Conservation (phyloP, 2,113 vertebrate species). For the Donacobius atricapilla region DNA sequence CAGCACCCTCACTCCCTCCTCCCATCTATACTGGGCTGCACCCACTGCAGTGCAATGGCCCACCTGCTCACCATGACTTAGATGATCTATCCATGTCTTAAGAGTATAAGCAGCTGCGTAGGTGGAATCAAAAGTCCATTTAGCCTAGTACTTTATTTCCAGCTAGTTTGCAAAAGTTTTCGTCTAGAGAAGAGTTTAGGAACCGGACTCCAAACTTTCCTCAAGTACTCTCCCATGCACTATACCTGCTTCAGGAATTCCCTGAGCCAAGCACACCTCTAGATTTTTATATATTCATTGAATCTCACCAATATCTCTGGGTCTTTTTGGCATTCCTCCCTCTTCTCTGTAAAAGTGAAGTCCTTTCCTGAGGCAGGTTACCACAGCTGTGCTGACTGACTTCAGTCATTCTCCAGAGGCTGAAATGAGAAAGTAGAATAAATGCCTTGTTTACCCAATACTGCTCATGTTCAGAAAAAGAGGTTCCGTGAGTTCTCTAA, state of each 20-base stretch:
- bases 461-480: neutral
- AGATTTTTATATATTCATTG: neutral
- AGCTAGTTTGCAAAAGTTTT: neutral
- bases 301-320: neutral
- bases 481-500: neutral
- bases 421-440: neutral
- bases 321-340: neutral
- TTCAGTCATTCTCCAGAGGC: neutral
- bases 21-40: neutral
- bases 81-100: neutral
- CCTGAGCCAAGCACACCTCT: neutral
- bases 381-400: neutral
- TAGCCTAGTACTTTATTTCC: neutral
- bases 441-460: neutral
- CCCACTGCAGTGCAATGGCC: neutral
- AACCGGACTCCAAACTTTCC: neutral
- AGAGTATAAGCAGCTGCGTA: neutral
- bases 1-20: no score
- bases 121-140: neutral
- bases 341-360: neutral
- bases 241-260: neutral
- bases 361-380: neutral
- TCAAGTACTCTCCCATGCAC: neutral
- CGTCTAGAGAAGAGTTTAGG: neutral
- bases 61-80: neutral